Evolutionary conservation across 2,888 invertebrate species (phyloP).

Genomic region (Lasius platythorax): DNA sequence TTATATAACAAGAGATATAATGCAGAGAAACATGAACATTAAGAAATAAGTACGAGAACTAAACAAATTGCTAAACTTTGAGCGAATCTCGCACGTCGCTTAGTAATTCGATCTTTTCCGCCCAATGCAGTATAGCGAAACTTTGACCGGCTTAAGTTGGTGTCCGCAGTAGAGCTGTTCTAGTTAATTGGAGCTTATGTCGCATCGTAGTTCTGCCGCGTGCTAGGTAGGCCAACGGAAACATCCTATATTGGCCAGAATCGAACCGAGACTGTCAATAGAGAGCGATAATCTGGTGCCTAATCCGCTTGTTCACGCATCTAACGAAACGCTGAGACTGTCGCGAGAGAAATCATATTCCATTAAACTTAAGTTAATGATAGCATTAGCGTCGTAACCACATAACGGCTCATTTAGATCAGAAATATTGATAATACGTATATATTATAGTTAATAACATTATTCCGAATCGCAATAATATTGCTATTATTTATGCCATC

Average conservation of each 20-base stretch:
- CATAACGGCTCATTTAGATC: not conserved
- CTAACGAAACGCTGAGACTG: not conserved
- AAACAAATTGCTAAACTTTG: not conserved
- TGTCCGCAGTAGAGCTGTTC: slow-evolving; percentile 20
- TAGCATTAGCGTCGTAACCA: not conserved
- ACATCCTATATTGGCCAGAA: not conserved
- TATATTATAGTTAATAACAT: not conserved
- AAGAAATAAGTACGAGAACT: not conserved
- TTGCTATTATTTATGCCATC: slow-evolving; percentile 24
- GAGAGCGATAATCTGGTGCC: slow-evolving; percentile 16
- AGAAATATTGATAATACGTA: not conserved
- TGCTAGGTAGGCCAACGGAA: slow-evolving; percentile 8
- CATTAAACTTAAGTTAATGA: not conserved
- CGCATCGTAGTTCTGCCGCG: slow-evolving; percentile 15
- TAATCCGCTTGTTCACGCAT: slow-evolving; percentile 15
- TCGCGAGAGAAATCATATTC: not conserved
- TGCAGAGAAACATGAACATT: not conserved
- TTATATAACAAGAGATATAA: not conserved
- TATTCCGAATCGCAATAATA: not conserved
- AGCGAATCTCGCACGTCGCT: slow-evolving; percentile 8
- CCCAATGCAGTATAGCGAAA: slow-evolving; percentile 11
- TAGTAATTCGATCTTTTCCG: slow-evolving; percentile 38
- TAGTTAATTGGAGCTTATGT: slow-evolving; percentile 51
- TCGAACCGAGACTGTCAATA: slow-evolving; percentile 24
- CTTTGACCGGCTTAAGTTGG: slow-evolving; percentile 40